Evolutionary conservation across 37 sponge, comb jelly and placozoan species (phyloP).

Genomic region (Bolinopsis microptera): DNA sequence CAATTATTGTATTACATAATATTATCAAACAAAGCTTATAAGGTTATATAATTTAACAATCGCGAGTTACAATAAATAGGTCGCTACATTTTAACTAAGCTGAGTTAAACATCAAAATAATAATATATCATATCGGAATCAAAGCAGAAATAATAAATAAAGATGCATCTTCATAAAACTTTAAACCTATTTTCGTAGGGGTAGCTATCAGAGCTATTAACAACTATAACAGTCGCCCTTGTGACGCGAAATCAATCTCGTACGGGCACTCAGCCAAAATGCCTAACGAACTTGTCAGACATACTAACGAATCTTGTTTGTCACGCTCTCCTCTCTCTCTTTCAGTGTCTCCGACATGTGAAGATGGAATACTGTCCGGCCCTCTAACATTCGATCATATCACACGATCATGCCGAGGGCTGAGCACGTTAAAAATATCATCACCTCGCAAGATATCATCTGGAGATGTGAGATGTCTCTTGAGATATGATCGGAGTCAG

Average conservation of each 20-base stretch:
- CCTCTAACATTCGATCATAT: too few species aligned
- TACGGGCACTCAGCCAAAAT: too few species aligned
- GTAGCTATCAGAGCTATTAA: background rate
- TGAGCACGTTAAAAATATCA: too few species aligned
- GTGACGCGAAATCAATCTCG: background rate
- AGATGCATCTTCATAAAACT: background rate
- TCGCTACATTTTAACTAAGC: background rate
- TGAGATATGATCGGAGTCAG: too few species aligned
- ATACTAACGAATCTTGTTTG: background rate
- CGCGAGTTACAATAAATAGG: constrained; percentile 34
- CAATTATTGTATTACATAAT: constrained; percentile 8
- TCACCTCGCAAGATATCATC: too few species aligned
- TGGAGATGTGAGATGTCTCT: too few species aligned
- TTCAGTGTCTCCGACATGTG: too few species aligned
- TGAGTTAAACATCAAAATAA: background rate
- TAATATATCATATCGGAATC: constrained; percentile 30
- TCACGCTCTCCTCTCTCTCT: too few species aligned
- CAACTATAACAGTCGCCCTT: background rate
- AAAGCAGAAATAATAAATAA: constrained; percentile 48
- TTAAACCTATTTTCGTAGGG: background rate
- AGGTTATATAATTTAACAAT: background rate
- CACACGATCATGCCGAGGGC: too few species aligned
- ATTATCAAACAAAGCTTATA: constrained; percentile 48
- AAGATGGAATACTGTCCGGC: too few species aligned
- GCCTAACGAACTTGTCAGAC: background rate